Base-by-base conservation (phyloP, 2,797 vertebrate genomes). In the Hippocampus kuda region DNA sequence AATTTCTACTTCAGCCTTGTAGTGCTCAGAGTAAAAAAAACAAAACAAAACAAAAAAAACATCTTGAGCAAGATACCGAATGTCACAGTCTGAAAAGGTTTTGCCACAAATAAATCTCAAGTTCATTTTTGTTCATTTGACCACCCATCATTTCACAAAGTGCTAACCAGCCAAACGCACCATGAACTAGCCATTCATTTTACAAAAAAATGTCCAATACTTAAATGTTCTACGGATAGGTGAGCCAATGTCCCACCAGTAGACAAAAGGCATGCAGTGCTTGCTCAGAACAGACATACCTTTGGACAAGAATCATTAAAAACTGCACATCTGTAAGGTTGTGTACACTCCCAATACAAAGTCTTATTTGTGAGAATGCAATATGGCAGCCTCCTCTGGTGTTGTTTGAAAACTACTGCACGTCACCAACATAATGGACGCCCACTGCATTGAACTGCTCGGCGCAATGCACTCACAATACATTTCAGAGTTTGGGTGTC, bases 191-290 rank as follows among this genome's bases (percentile, higher is more conserved):
- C 68, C 61, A 77, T 73, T 74, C 80, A 61, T 76, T 80, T 81
- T 80, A 86, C 79, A 78, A 75, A 73, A 80, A 72, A 64, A 68
- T 75, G 30, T 72, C 67, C 80, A 84, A 87, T 85, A 78, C 69
- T 53, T 68, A 24, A 77, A 78, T 77, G 72, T 78, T 80, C 82
- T 70, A 84, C 73, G 75, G 71, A 81, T 80, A 81, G 69, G 61
- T 66, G 68, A 84, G 79, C 83, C 83, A 74, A 78, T 84, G 85
- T 84, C 85, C 75, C 75, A 72, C 68, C 72, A 73, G 72, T 66
- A 84, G 82, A 82, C 81, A 83, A 77, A 26, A 82, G 88, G 85
- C 89, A 88, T 90, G 89, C 87, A 88, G 88, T 89, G 89, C 84
- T 86, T 85, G 86, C 87, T 77, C 83, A 87, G 85, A 88, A 81